phyloP scores from a whole-genome alignment of 2,113 vertebrate genomes.

The Phyllostomus discolor region DNA sequence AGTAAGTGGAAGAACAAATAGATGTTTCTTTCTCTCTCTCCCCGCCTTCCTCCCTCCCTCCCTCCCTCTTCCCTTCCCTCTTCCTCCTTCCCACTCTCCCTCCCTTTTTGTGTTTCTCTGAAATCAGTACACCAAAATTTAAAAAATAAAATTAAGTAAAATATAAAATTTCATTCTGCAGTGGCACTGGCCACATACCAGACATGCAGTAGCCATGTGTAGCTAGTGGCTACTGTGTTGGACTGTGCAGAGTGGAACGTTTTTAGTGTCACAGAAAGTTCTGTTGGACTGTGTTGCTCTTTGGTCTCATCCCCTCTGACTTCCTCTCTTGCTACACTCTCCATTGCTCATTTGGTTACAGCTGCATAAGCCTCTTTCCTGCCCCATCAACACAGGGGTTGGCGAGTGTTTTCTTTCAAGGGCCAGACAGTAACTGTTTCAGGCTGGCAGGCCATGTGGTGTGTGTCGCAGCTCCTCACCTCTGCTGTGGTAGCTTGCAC shows the following conservation, averaged over 20 bases:
- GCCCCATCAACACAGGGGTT: not conserved
- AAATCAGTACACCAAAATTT: too few species aligned
- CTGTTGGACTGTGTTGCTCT: not conserved
- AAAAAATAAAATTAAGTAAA: too few species aligned
- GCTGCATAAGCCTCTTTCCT: not conserved
- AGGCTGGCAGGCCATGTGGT: rapidly evolving
- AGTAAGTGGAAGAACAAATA: too few species aligned
- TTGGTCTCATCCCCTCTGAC: not conserved
- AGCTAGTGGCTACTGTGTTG: rapidly evolving
- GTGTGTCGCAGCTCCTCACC: not conserved
- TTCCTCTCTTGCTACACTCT: too few species aligned
- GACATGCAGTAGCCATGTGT: rapidly evolving
- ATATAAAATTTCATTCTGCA: too few species aligned
- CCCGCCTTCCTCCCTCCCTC: too few species aligned
- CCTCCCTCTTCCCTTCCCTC: too few species aligned
- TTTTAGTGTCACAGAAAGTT: not conserved
- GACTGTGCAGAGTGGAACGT: not conserved
- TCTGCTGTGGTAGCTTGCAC: rapidly evolving
- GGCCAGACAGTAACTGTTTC: too few species aligned
- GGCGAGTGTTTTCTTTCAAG: not conserved
- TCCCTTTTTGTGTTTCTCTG: too few species aligned
- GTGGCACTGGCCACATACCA: not conserved
- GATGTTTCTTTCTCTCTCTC: too few species aligned
- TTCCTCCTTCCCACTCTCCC: too few species aligned
- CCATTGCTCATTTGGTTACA: not conserved